These are phyloP conservation scores for Bombus confusus DNA, from an alignment of 1,140 invertebrate genomes.

Conservation along the genomic window DNA sequence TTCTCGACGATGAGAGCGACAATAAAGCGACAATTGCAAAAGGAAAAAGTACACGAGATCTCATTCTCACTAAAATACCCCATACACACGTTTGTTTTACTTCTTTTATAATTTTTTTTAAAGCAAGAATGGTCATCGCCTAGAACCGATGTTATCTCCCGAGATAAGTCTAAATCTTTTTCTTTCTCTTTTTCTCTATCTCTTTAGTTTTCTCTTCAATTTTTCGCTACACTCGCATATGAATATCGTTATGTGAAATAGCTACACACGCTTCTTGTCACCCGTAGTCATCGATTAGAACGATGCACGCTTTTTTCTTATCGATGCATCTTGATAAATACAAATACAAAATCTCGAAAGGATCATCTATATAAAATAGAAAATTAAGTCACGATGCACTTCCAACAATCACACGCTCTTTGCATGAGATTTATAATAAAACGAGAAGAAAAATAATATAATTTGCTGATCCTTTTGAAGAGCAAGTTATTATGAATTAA, in stretches of 20 bases:
- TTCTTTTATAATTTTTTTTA: slow-evolving; percentile 10
- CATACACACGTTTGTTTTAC: slow-evolving; percentile 41
- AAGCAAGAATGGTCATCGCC: slow-evolving; percentile 12
- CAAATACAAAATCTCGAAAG: not conserved
- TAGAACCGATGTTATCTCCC: slow-evolving; percentile 33
- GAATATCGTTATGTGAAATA: not conserved
- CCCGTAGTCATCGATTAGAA: slow-evolving; percentile 37
- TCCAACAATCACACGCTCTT: not conserved
- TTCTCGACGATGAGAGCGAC: slow-evolving; percentile 47
- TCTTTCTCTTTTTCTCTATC: slow-evolving; percentile 31
- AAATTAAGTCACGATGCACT: too few species aligned
- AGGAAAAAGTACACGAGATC: slow-evolving; percentile 45
- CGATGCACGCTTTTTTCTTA: slow-evolving; percentile 44
- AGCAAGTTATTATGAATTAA: not conserved
- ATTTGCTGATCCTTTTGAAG: not conserved
- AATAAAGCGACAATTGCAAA: slow-evolving; percentile 71
- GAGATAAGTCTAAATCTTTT: slow-evolving; percentile 55
- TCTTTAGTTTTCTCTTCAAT: slow-evolving; percentile 5
- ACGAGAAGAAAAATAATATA: too few species aligned
- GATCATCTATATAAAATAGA: not conserved
- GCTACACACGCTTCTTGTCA: slow-evolving; percentile 58
- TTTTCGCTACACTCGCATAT: slow-evolving; percentile 12
- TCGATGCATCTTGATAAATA: slow-evolving; percentile 13
- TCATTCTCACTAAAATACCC: slow-evolving; percentile 52
- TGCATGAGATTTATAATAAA: too few species aligned